Evolutionary conservation across 2,797 vertebrate genomes (phyloP).

Genomic region (Pangasius sanitwongsei): DNA sequence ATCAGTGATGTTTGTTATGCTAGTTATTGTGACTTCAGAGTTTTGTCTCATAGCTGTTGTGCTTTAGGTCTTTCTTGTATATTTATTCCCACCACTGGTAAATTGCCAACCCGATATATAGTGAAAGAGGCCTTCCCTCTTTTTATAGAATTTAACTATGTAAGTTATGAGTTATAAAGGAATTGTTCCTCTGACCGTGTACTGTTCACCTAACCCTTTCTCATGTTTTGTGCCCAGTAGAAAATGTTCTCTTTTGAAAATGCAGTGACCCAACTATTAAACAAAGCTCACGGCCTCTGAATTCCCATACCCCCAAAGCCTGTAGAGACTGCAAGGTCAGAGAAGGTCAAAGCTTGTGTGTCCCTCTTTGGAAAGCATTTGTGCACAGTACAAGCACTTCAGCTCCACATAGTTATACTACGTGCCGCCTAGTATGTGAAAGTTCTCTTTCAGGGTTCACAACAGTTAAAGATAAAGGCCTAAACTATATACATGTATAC

Average conservation of each 20-base stretch:
- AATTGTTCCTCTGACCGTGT: constrained; percentile 51
- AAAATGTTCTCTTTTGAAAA: constrained; percentile 65
- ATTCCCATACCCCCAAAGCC: constrained; percentile 74
- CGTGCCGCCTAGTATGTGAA: not conserved
- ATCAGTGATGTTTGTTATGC: constrained; percentile 65
- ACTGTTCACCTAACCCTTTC: constrained; percentile 54
- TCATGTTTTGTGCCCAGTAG: constrained; percentile 50
- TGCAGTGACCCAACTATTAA: constrained; percentile 73
- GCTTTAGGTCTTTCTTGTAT: constrained; percentile 59
- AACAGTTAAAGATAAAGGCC: not conserved
- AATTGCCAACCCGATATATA: constrained; percentile 62
- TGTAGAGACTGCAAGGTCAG: constrained; percentile 75
- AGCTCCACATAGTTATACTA: not conserved
- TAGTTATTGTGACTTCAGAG: constrained; percentile 62
- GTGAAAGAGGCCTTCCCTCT: constrained; percentile 4
- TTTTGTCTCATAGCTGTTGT: constrained; percentile 61
- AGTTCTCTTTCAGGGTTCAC: not conserved
- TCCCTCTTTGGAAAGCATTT: constrained; percentile 69
- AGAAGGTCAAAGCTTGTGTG: constrained; percentile 67
- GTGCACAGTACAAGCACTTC: constrained; percentile 32
- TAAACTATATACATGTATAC: too few species aligned
- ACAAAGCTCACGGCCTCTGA: constrained; percentile 66
- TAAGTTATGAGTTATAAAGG: constrained; percentile 59
- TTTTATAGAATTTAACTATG: constrained; percentile 59
- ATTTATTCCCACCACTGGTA: constrained; percentile 62